phyloP scores from a whole-genome alignment of 2,888 invertebrate species.

The Busseola fusca region DNA sequence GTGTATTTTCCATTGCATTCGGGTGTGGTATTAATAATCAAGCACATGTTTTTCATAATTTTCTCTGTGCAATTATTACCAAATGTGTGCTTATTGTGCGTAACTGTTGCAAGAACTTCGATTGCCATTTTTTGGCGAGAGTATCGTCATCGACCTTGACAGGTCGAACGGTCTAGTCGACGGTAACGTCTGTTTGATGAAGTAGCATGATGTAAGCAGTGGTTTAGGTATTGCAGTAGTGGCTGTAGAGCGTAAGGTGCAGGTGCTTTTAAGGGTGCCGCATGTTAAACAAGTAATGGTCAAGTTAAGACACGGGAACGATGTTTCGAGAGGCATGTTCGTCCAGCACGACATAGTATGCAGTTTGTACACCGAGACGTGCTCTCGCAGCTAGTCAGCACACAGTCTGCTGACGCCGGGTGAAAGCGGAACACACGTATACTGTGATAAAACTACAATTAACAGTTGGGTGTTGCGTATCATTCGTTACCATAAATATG shows the following conservation, averaged over 20 bases:
- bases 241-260: neutral
- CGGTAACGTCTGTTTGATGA: neutral
- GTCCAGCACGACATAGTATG: conserved; percentile 2
- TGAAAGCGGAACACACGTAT: conserved; percentile 20
- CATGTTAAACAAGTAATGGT: neutral
- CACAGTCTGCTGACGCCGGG: neutral
- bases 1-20: neutral
- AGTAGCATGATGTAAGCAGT: neutral
- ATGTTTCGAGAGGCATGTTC: neutral
- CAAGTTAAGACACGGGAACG: neutral
- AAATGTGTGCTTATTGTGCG: neutral
- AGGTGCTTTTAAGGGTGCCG: neutral
- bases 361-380: neutral
- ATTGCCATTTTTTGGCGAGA: neutral
- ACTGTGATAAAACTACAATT: neutral
- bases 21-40: conserved; percentile 1
- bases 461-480: neutral
- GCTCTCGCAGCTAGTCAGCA: conserved; percentile 1
- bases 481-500: neutral
- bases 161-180: neutral
- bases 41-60: neutral
- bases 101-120: conserved; percentile 2
- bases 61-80: neutral
- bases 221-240: neutral
- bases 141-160: conserved; percentile 15